Evolutionary conservation across 2,888 invertebrate species (phyloP), one percentile per base, ranked within the genome.

Genomic region (Dryocosmus kuriphilus): DNA sequence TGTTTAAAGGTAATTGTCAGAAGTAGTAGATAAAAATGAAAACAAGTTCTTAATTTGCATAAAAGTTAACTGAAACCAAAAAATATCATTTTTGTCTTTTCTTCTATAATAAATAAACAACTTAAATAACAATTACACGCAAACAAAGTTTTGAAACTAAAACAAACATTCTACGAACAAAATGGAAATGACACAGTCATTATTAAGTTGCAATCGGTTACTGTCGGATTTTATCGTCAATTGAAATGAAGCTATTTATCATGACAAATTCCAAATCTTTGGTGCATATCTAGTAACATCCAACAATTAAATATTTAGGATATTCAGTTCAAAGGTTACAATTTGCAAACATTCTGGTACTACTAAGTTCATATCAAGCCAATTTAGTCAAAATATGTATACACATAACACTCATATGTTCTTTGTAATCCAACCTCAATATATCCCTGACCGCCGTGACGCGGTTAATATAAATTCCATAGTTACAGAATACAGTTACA

Each of bases 401-500:
- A 19, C 46, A 57, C 27, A 24, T 22, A 11, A 24, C 22, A 24
- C 5, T n/a, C n/a, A n/a, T n/a, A 4, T 60, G 27, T 11, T 3
- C 4, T 60, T 60, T 60, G 57, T 60, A 60, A 24, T 27, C 57
- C 27, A 60, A 60, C 57, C 57, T 60, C 24, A 60, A 60, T 60
- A 60, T 60, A 60, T 60, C 27, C 14, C 27, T 60, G 27, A 16
- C 14, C 57, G 14, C 11, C 6, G 24, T 55, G 51, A 55, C n/a
- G 51, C 22, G n/a, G 51, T 60, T 7, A 60, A 14, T 14, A 60
- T 1, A 27, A 60, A 9, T 6, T 60, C 22, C n/a, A 14, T 27
- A 60, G 57, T 60, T 60, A 60, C 57, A 24, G 24, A 60, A 60
- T 55, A 9, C 14, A 60, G 57, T 60, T 60, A 60, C 57, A 60